Evolutionary conservation across 2,113 vertebrate species (phyloP).

Genomic region (Morone saxatilis): DNA sequence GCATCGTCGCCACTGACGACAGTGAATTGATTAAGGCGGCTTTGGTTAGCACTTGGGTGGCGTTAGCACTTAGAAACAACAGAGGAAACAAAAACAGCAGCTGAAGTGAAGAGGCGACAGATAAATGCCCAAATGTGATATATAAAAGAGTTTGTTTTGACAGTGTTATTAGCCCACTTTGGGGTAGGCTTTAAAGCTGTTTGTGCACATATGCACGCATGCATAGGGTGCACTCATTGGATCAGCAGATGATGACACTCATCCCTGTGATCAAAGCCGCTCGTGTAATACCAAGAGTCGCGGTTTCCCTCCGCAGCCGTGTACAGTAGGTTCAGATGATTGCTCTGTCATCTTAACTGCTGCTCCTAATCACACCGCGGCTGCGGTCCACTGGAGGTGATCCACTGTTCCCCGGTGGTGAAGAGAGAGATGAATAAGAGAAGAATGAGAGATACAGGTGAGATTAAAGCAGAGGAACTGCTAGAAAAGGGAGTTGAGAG

Average conservation of each 20-base stretch:
- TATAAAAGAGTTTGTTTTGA: conserved; percentile 12
- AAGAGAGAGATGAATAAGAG: conserved; percentile 1
- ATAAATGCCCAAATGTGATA: neutral
- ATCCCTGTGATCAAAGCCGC: conserved; percentile 71
- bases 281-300: conserved; percentile 30
- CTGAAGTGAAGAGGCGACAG: conserved; percentile 6
- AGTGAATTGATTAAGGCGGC: conserved; percentile 62
- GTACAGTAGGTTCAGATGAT: conserved; percentile 41
- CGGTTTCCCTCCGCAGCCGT: conserved; percentile 30
- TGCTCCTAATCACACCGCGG: neutral
- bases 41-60: conserved; percentile 51
- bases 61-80: conserved; percentile 41
- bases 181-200: conserved; percentile 3
- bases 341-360: conserved; percentile 56
- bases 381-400: conserved; percentile 40
- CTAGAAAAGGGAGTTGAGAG: neutral
- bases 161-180: neutral
- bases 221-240: neutral
- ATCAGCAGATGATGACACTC: conserved; percentile 58
- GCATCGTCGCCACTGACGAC: conserved; percentile 48
- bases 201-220: neutral
- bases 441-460: neutral
- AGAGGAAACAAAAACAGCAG: conserved; percentile 15
- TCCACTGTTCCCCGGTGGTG: conserved; percentile 21
- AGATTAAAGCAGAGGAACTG: conserved; percentile 22